Base-by-base conservation (phyloP, 2,797 vertebrate genomes). In the Pelodytes ibericus region DNA sequence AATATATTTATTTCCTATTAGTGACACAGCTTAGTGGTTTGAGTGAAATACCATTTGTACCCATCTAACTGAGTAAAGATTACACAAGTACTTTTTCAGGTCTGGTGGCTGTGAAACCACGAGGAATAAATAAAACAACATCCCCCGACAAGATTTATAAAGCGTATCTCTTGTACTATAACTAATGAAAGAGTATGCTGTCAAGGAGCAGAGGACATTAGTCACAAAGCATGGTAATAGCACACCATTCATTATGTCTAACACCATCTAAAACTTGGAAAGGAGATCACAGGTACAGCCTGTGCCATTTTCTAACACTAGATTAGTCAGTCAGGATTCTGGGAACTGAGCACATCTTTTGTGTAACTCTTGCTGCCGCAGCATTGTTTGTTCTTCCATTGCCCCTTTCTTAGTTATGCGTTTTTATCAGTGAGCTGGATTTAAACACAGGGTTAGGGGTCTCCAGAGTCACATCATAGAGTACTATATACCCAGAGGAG, bases 1-100 rank as follows among this genome's bases (percentile, higher is more conserved):
- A 66, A 67, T 72, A 56, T 66, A 66, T 53, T 59, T 65, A 51
- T 67, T 78, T 78, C 63, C 56, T 72, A 78, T 72, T 72, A 72
- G 70, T 78, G 62, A 61, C 56, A 67, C 62, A 67, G 75, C 41
- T 72, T 72, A 67, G 70, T 53, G 63, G 61, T 67, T 78, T 61
- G 62, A 78, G 24, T 49, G 30, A 41, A 72, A 72, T 51, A 61
- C 53, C 67, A 67, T 72, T 78, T 72, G 70, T 78, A 66, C 66
- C 56, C 31, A 78, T 72, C 53, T 71, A 36, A 60, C 75, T 56
- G 39, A 66, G 39, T 57, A 67, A 72, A 77, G 62, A 62, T 71
- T 51, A 63, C 62, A 72, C 39, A 36, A 20, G 27, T 57, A 58
- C 60, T 77, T 53, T 66, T 77, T 72, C 53, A 67, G 75, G 68